phyloP scores from a whole-genome alignment of 2,113 vertebrate species.

The Malurus alboscapulatus region DNA sequence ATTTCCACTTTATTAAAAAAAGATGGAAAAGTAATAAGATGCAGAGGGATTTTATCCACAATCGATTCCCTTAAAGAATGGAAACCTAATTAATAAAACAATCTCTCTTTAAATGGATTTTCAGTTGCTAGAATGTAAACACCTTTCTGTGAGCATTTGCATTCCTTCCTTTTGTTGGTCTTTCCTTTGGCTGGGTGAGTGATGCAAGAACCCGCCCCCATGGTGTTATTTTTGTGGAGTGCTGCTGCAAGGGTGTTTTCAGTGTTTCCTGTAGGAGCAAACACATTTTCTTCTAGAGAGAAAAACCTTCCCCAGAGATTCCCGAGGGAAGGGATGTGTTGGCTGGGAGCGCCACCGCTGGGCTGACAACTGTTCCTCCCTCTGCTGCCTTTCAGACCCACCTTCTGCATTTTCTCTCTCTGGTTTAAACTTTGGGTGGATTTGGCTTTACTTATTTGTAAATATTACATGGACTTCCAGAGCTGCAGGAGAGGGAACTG shows the following conservation, averaged over 20 bases:
- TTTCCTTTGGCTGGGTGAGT: not conserved
- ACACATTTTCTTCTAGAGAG: not conserved
- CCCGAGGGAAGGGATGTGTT: not conserved
- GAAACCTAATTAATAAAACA: not conserved
- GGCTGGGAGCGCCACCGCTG: not conserved
- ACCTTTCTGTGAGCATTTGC: not conserved
- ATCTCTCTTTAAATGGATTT: not conserved
- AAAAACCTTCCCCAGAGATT: not conserved
- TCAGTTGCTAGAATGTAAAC: not conserved
- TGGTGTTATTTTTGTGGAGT: not conserved
- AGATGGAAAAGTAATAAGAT: not conserved
- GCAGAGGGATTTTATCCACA: not conserved
- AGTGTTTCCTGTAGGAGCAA: not conserved
- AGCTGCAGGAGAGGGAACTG: accelerated
- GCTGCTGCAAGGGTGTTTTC: not conserved
- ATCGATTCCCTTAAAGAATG: not conserved
- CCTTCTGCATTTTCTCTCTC: not conserved
- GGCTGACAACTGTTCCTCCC: not conserved
- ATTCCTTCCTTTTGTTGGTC: not conserved
- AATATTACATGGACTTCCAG: accelerated
- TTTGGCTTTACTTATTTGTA: not conserved
- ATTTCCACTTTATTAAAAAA: not conserved
- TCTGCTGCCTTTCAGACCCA: not conserved
- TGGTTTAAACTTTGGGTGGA: not conserved
- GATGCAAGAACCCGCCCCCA: not conserved